phyloP scores from a whole-genome alignment of 2,888 invertebrate genomes.

The Bellardia pandia region DNA sequence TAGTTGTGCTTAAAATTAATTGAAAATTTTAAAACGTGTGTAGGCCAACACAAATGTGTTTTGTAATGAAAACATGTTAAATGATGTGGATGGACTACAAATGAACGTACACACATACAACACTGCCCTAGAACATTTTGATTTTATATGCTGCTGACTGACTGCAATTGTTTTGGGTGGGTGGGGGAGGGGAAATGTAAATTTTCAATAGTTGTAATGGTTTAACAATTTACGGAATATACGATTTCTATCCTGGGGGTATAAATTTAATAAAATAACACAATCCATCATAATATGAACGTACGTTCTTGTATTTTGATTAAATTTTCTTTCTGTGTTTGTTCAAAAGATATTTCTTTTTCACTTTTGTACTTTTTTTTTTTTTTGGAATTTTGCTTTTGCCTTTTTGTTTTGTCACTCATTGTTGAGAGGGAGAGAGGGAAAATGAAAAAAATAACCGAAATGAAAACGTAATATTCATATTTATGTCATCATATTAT shows the following conservation, averaged over 20 bases:
- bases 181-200: not conserved
- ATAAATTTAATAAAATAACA: constrained; percentile 51
- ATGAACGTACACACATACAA: not conserved
- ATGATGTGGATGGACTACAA: constrained; percentile 6
- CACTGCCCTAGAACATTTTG: not conserved
- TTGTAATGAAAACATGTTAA: constrained; percentile 16
- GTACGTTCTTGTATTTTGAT: constrained; percentile 8
- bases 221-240: not conserved
- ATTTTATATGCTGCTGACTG: not conserved
- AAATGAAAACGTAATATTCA: constrained; percentile 54
- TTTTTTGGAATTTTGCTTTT: not conserved
- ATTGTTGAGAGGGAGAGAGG: constrained; percentile 24
- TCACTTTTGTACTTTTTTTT: not conserved
- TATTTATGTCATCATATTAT: constrained; percentile 69
- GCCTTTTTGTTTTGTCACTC: constrained; percentile 43
- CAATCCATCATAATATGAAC: constrained; percentile 33
- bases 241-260: constrained; percentile 13
- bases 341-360: constrained; percentile 25
- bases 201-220: constrained; percentile 18
- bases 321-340: constrained; percentile 41
- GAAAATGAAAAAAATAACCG: constrained; percentile 14
- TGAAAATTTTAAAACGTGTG: constrained; percentile 12
- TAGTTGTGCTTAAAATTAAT: constrained; percentile 24
- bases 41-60: not conserved
- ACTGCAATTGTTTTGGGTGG: not conserved